These are phyloP conservation scores for Hyperoplus lanceolatus DNA, from an alignment of 2,797 vertebrate species.

Conservation along the genomic window DNA sequence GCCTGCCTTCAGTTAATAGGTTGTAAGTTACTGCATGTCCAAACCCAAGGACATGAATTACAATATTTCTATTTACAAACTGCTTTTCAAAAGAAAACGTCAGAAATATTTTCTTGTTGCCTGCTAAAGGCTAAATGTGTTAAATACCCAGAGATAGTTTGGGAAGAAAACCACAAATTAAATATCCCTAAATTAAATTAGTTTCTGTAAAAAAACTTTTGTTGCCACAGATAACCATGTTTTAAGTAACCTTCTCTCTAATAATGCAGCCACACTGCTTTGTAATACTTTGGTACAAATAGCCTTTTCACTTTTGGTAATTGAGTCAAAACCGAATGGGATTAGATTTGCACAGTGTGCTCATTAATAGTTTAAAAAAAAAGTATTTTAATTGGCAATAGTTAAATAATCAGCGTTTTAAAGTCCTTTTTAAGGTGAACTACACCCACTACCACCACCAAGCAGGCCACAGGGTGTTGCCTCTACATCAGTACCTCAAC, in stretches of 20 bases:
- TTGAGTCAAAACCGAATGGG: neutral
- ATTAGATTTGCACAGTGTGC: neutral
- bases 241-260: neutral
- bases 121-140: neutral
- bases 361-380: neutral
- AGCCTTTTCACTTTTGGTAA: neutral
- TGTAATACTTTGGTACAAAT: neutral
- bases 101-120: neutral
- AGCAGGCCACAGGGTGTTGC: neutral
- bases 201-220: neutral
- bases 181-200: neutral
- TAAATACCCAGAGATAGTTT: neutral
- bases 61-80: neutral
- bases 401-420: neutral
- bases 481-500: conserved; percentile 20
- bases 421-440: conserved; percentile 18
- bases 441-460: neutral
- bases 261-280: neutral
- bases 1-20: neutral
- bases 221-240: neutral
- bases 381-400: neutral
- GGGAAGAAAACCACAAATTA: neutral
- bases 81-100: neutral
- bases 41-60: neutral
- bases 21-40: neutral